Evolutionary conservation across 2,113 vertebrate genomes (phyloP), one percentile per base, ranked within the genome.

Genomic region (Triplophysa siluroides): DNA sequence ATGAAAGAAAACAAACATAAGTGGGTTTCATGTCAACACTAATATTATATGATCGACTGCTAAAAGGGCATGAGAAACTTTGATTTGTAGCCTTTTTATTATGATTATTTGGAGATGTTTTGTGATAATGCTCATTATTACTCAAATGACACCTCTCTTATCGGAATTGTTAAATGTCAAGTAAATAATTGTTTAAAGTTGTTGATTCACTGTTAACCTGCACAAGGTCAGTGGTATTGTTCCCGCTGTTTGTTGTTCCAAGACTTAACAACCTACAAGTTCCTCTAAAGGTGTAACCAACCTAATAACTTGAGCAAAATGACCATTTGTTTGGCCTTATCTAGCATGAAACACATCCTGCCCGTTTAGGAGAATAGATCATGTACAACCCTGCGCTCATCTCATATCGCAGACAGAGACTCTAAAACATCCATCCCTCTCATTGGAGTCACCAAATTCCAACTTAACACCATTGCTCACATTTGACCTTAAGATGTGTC

Each of bases 1-100:
- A 83, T 84, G 56, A 84, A 84, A 84, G 76, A 79, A 81, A 88
- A 81, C 80, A 88, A 81, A 79, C 50, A 79, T 18, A 8, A 67
- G 60, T 69, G 41, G 41, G 33, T 64, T 62, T 33, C 61, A 71
- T 72, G 38, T 79, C 54, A 52, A 23, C 69, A 18, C 26, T 45
- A 29, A 52, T 58, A 58, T 80, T 61, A 54, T 41, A 54, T 73
- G 75, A 78, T 58, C 23, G 54, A 29, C 23, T 71, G 38, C 47
- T 60, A 65, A 84, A 29, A 16, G n/a, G n/a, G 74, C 50, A 56
- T 41, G 70, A 38, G 16, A 21, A 43, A 77, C 43, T 82, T 65
- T 61, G 26, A 43, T 38, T 43, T 73, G 61, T 75, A 52, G 45
- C 29, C 45, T 23, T 52, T 67, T 58, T 3, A 52, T 47, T 11